Conservation (phyloP, 2,888 invertebrate species). For the Pherbina coryleti region DNA sequence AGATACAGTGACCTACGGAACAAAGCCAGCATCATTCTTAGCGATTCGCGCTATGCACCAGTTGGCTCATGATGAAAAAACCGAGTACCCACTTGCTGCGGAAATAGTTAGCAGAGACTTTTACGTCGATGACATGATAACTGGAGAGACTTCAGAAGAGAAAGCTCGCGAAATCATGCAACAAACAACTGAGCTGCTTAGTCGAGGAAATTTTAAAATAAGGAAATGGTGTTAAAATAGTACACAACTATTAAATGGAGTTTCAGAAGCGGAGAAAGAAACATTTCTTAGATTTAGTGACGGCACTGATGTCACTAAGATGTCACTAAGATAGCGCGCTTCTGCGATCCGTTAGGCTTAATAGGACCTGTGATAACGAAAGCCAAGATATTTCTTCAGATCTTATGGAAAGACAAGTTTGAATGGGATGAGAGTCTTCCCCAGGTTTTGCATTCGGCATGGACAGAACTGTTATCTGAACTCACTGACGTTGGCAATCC, state of each 20-base stretch:
- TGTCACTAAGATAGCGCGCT: too few species aligned
- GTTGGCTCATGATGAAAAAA: constrained; percentile 60
- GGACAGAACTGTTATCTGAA: too few species aligned
- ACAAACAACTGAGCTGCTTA: constrained; percentile 37
- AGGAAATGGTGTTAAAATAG: constrained; percentile 47
- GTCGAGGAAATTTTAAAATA: constrained; percentile 41
- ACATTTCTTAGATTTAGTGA: constrained; percentile 32
- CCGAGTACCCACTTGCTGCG: constrained; percentile 44
- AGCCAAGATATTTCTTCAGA: too few species aligned
- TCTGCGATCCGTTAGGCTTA: too few species aligned
- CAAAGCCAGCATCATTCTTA: constrained; percentile 38
- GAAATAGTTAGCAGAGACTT: constrained; percentile 45
- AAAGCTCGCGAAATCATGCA: constrained; percentile 36
- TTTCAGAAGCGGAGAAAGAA: not conserved
- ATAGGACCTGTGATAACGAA: too few species aligned
- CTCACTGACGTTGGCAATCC: too few species aligned
- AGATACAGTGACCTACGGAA: constrained; percentile 37
- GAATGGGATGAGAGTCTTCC: too few species aligned
- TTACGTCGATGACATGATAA: constrained; percentile 52
- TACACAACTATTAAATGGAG: constrained; percentile 2
- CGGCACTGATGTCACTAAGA: constrained; percentile 23
- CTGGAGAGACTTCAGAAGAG: constrained; percentile 39
- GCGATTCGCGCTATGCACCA: constrained; percentile 41
- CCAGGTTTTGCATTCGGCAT: too few species aligned
- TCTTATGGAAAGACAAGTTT: too few species aligned